Evolutionary conservation across 1,140 invertebrate species (phyloP).

Genomic region (Saccostrea cuccullata): DNA sequence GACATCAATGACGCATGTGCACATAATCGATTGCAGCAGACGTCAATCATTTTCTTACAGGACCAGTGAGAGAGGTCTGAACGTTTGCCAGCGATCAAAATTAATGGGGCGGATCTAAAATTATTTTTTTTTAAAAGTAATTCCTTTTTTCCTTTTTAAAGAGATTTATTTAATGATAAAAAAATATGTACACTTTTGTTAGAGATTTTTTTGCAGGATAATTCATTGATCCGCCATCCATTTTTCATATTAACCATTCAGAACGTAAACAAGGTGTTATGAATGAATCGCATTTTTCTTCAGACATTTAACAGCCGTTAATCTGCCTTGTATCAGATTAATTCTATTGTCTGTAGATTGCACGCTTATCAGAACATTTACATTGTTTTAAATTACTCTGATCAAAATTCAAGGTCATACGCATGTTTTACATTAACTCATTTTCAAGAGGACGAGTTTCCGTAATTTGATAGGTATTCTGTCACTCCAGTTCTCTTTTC

Average conservation of each 20-base stretch:
- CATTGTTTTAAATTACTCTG: slow-evolving; percentile 22
- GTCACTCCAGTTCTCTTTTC: neutral
- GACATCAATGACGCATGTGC: slow-evolving; percentile 19
- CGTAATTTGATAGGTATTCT: neutral
- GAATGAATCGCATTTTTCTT: neutral
- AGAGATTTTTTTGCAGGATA: too few relatives aligned
- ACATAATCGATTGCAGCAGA: neutral
- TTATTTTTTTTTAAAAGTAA: too few relatives aligned
- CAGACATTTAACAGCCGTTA: neutral
- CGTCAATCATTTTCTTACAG: neutral
- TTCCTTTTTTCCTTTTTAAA: too few relatives aligned
- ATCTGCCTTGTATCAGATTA: neutral
- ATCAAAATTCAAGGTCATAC: slow-evolving; percentile 12
- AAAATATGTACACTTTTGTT: too few relatives aligned
- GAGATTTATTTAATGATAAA: too few relatives aligned
- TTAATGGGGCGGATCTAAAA: neutral
- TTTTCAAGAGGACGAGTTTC: neutral
- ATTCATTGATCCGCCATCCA: neutral
- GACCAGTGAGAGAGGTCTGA: slow-evolving; percentile 4
- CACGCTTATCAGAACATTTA: neutral
- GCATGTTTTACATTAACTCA: slow-evolving; percentile 4
- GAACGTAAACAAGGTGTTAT: neutral
- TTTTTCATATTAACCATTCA: neutral
- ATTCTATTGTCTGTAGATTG: neutral
- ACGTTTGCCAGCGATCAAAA: neutral